Evolutionary conservation across 1,140 invertebrate genomes (phyloP).

Genomic region (Danaus melanippus): DNA sequence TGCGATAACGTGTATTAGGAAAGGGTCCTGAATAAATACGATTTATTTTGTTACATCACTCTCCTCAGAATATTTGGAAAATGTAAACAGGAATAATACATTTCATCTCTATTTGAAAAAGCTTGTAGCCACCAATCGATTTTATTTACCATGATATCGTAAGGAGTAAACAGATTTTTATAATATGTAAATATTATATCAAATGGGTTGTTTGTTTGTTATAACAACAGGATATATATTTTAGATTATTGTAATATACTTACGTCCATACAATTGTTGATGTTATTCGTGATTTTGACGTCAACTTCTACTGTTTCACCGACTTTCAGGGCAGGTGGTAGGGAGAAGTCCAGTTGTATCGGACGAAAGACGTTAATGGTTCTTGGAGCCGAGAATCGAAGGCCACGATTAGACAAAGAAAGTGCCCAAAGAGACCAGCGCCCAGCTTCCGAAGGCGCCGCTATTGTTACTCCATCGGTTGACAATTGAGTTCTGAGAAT

Average conservation of each 20-base stretch:
- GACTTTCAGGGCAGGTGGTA: constrained; percentile 73
- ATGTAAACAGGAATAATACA: too few relatives aligned
- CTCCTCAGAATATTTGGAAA: constrained; percentile 1
- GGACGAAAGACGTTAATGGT: constrained; percentile 74
- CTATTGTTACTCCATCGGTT: constrained; percentile 71
- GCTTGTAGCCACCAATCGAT: too few relatives aligned
- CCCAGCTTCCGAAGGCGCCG: constrained; percentile 73
- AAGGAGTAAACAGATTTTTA: too few relatives aligned
- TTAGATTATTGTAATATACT: constrained; percentile 43
- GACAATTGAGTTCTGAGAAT: constrained; percentile 47
- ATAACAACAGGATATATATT: neutral
- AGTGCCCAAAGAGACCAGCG: constrained; percentile 76
- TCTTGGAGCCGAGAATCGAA: constrained; percentile 73
- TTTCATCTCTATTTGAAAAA: too few relatives aligned
- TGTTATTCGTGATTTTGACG: constrained; percentile 77
- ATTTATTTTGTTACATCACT: constrained; percentile 24
- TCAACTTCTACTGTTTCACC: constrained; percentile 76
- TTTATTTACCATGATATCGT: too few relatives aligned
- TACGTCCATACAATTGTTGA: constrained; percentile 79
- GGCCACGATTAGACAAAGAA: constrained; percentile 66
- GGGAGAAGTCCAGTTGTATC: constrained; percentile 73
- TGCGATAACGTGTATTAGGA: constrained; percentile 25
- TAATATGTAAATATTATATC: constrained; percentile 2
- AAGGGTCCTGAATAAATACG: constrained; percentile 25
- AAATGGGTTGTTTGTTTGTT: neutral